Evolutionary conservation across 2,113 vertebrate genomes (phyloP).

Genomic region (Ammodramus savannarum): DNA sequence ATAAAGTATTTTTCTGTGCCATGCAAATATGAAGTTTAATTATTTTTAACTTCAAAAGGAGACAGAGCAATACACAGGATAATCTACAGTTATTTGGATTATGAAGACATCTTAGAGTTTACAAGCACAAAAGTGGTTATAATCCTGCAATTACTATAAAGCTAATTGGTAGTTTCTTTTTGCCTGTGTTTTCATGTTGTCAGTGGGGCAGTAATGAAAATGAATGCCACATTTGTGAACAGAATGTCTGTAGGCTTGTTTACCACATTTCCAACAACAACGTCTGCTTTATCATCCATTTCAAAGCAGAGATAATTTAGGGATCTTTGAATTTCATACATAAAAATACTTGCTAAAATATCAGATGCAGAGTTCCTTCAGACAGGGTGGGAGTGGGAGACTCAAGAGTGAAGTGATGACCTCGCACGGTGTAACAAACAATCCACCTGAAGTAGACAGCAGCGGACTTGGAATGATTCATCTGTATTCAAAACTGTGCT

Average conservation of each 20-base stretch:
- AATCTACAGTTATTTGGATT: conserved; percentile 15
- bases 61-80: background rate
- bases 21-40: conserved; percentile 43
- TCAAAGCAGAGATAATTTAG: conserved; percentile 69
- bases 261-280: conserved; percentile 70
- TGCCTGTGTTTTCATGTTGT: conserved; percentile 62
- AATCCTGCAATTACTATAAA: conserved; percentile 31
- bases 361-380: conserved; percentile 20
- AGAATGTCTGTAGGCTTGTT: conserved; percentile 74
- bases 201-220: conserved; percentile 67
- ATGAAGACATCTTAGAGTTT: background rate
- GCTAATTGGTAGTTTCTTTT: conserved; percentile 59
- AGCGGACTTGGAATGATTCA: background rate
- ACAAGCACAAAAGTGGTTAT: background rate
- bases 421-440: background rate
- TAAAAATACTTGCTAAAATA: conserved; percentile 52
- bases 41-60: conserved; percentile 53
- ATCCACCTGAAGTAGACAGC: conserved; percentile 33
- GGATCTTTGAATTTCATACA: conserved; percentile 51
- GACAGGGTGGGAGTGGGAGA: conserved; percentile 57
- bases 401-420: conserved; percentile 15
- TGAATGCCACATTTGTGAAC: conserved; percentile 66
- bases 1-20: background rate
- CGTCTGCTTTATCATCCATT: conserved; percentile 68
- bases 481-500: conserved; percentile 5